Percentiles rank a stretch among this genome's conserved stretches.
Evolutionary conservation across 2,797 vertebrate genomes (phyloP).

Genomic region (Austrolebias charrua): DNA sequence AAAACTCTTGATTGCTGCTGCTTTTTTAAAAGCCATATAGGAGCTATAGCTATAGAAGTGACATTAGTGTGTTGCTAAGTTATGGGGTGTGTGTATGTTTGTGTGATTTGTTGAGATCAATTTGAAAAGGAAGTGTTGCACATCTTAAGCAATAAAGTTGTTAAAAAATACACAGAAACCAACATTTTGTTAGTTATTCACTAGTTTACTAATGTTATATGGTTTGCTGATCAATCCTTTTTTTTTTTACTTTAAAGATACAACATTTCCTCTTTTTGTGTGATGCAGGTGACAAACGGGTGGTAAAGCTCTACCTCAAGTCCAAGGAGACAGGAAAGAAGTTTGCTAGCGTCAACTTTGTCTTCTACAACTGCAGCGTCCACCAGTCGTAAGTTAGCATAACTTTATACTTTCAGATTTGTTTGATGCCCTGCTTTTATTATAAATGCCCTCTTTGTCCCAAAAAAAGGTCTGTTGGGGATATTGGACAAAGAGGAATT

Average conservation of each 20-base stretch:
- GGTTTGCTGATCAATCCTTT: not conserved
- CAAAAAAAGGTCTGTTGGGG: not conserved
- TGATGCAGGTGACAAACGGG: conserved; percentile 88
- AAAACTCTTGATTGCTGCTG: conserved; percentile 60
- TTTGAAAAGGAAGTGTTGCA: conserved; percentile 11
- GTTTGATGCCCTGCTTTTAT: not conserved
- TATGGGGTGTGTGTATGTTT: conserved; percentile 45
- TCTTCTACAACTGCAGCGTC: conserved; percentile 99
- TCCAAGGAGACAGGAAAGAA: conserved; percentile 97
- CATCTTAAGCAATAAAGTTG: conserved; percentile 1
- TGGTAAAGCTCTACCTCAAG: conserved; percentile 95
- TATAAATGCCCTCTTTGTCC: conserved; percentile 25
- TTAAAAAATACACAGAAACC: not conserved
- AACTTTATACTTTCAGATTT: not conserved
- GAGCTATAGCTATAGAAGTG: conserved; percentile 52
- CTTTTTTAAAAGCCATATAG: conserved; percentile 70
- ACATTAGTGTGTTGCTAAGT: conserved; percentile 59
- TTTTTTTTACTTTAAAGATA: not conserved
- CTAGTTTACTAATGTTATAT: not conserved
- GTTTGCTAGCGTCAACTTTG: conserved; percentile 93
- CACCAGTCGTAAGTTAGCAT: conserved; percentile 91
- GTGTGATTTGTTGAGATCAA: conserved; percentile 31
- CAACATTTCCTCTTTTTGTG: not conserved
- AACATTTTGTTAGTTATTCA: conserved; percentile 6
- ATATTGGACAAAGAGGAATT: too few relatives aligned